Evolutionary conservation across 2,888 invertebrate species (phyloP).

Genomic region (Ctenicera cuprea): DNA sequence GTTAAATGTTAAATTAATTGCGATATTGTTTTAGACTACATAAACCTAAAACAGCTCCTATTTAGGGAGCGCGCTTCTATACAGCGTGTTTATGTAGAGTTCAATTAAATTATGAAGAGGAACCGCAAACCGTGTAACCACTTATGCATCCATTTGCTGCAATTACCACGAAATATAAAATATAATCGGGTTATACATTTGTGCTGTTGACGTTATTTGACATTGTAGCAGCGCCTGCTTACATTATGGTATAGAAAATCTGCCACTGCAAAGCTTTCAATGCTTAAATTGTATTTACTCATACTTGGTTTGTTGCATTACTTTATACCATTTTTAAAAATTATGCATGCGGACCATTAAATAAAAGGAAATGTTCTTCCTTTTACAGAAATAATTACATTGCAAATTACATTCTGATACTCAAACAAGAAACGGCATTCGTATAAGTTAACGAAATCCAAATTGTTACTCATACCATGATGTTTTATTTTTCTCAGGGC

Average conservation of each 20-base stretch:
- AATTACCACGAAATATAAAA: slow-evolving; percentile 56
- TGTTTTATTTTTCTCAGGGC: slow-evolving; percentile 62
- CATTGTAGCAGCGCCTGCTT: slow-evolving; percentile 4
- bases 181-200: slow-evolving; percentile 48
- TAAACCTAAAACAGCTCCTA: slow-evolving; percentile 13
- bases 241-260: background rate
- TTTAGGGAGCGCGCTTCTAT: slow-evolving; percentile 22
- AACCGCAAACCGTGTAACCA: slow-evolving; percentile 48
- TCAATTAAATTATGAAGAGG: slow-evolving; percentile 41
- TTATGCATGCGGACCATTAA: too few relatives aligned
- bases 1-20: slow-evolving; percentile 12
- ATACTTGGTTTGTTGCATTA: background rate
- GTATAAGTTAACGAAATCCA: too few relatives aligned
- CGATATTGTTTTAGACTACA: slow-evolving; percentile 5
- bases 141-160: slow-evolving; percentile 58
- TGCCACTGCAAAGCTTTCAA: background rate
- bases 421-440: too few relatives aligned
- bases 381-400: too few relatives aligned
- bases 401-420: too few relatives aligned
- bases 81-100: slow-evolving; percentile 30
- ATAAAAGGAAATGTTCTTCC: too few relatives aligned
- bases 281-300: background rate
- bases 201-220: slow-evolving; percentile 23
- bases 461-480: background rate
- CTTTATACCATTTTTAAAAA: background rate